A percentile compares a stretch with the other conserved stretches of the same genome.
Evolutionary conservation across 2,113 vertebrate genomes (phyloP).

Genomic region (Corvus hawaiiensis): DNA sequence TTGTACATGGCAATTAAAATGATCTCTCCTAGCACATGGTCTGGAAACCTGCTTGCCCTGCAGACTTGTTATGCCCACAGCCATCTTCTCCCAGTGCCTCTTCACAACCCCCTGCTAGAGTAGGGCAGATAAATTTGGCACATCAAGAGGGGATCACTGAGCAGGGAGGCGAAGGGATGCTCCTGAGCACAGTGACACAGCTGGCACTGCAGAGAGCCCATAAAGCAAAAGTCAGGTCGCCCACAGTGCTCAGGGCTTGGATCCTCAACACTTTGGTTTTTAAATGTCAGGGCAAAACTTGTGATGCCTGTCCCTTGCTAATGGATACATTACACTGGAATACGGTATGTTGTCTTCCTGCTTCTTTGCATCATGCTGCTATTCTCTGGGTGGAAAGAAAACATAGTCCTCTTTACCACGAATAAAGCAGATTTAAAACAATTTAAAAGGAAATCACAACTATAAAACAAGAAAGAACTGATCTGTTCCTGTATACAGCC

Average conservation of each 20-base stretch:
- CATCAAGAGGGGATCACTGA: background rate
- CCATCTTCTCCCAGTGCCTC: background rate
- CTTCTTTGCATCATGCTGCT: background rate
- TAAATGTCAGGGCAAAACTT: background rate
- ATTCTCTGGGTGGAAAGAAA: background rate
- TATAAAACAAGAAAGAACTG: background rate
- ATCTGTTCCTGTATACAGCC: background rate
- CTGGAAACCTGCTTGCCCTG: background rate
- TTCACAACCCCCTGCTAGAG: background rate
- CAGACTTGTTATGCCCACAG: background rate
- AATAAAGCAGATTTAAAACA: background rate
- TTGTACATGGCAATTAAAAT: background rate
- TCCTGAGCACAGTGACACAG: background rate
- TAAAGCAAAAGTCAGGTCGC: background rate
- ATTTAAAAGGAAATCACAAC: background rate
- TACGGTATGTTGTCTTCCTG: background rate
- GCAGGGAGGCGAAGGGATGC: background rate
- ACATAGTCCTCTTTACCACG: background rate
- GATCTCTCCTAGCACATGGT: background rate
- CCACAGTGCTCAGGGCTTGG: background rate
- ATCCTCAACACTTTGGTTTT: background rate
- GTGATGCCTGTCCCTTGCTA: background rate
- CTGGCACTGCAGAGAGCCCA: accelerated
- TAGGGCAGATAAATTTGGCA: background rate
- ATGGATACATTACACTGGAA: background rate